phyloP scores from a whole-genome alignment of 2,113 vertebrate species.

The Dasypus novemcinctus region DNA sequence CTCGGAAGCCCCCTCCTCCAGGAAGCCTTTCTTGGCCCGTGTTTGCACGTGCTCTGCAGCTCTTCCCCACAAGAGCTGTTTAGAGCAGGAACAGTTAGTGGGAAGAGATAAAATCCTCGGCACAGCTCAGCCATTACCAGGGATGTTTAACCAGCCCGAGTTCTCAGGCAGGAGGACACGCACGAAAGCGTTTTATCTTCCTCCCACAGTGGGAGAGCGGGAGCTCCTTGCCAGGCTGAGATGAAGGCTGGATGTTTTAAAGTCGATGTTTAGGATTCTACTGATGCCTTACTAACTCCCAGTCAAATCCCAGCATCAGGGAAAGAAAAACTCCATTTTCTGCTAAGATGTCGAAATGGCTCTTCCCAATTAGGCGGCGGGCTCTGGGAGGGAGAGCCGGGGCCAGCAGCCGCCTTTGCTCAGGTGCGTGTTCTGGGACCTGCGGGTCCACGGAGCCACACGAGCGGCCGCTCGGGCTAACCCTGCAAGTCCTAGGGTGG shows the following conservation, averaged over 20 bases:
- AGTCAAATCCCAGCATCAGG: conserved; percentile 51
- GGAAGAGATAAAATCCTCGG: conserved; percentile 61
- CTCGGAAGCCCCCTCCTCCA: not conserved
- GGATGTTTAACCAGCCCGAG: conserved; percentile 6
- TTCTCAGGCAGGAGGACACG: conserved; percentile 20
- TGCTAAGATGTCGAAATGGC: conserved; percentile 13
- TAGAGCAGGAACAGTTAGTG: conserved; percentile 53
- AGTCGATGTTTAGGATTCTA: conserved; percentile 52
- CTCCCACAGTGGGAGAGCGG: not conserved
- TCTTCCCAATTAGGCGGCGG: conserved; percentile 21
- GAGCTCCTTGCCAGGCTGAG: not conserved
- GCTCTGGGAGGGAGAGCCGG: not conserved
- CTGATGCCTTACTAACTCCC: conserved; percentile 61
- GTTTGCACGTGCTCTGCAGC: not conserved
- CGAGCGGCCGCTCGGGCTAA: accelerated
- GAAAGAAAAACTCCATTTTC: conserved; percentile 69
- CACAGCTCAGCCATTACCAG: conserved; percentile 35
- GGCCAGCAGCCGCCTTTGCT: not conserved
- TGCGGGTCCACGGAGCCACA: not conserved
- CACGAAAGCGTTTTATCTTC: conserved; percentile 56
- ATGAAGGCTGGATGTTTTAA: conserved; percentile 69
- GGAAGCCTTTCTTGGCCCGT: not conserved
- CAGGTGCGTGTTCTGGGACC: not conserved
- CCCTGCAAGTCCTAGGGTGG: accelerated
- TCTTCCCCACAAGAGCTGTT: not conserved